Evolutionary conservation across 2,888 invertebrate species (phyloP).

Genomic region (Scaptomyza cyrtandrae): DNA sequence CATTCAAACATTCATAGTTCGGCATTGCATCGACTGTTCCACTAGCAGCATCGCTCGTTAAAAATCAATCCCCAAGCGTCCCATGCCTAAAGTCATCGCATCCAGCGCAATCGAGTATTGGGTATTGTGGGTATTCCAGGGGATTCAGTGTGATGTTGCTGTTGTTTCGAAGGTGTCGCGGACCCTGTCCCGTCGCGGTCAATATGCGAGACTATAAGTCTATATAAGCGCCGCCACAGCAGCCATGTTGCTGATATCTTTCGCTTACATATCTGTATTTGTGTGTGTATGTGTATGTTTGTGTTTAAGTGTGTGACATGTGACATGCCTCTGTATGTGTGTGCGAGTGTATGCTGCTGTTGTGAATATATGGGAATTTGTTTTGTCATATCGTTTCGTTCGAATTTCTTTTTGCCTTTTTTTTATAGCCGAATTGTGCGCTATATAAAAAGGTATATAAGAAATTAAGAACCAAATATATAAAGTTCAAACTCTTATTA

Average conservation of each 20-base stretch:
- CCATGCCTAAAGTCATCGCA: slow-evolving; percentile 16
- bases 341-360: slow-evolving; percentile 51
- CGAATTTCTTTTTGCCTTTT: slow-evolving; percentile 40
- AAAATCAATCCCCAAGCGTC: slow-evolving; percentile 77
- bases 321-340: slow-evolving; percentile 21
- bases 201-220: slow-evolving; percentile 78
- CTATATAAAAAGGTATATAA: slow-evolving; percentile 3
- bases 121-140: slow-evolving; percentile 17
- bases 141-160: slow-evolving; percentile 31
- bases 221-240: slow-evolving; percentile 68
- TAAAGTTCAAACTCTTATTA: too few relatives aligned
- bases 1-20: slow-evolving; percentile 54
- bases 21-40: slow-evolving; percentile 34
- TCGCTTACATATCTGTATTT: slow-evolving; percentile 42
- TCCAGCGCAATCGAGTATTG: slow-evolving; percentile 16
- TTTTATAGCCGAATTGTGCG: slow-evolving; percentile 4
- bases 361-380: slow-evolving; percentile 77
- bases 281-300: slow-evolving; percentile 19
- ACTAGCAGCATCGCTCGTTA: slow-evolving; percentile 66
- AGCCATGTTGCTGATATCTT: slow-evolving; percentile 63
- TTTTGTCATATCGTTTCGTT: slow-evolving; percentile 79
- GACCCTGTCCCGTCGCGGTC: slow-evolving; percentile 63
- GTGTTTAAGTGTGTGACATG: slow-evolving; percentile 28
- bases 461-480: not conserved
- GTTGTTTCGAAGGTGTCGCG: slow-evolving; percentile 65